Evolutionary conservation across 2,113 vertebrate genomes (phyloP).

Genomic region (Festucalex cinctus): DNA sequence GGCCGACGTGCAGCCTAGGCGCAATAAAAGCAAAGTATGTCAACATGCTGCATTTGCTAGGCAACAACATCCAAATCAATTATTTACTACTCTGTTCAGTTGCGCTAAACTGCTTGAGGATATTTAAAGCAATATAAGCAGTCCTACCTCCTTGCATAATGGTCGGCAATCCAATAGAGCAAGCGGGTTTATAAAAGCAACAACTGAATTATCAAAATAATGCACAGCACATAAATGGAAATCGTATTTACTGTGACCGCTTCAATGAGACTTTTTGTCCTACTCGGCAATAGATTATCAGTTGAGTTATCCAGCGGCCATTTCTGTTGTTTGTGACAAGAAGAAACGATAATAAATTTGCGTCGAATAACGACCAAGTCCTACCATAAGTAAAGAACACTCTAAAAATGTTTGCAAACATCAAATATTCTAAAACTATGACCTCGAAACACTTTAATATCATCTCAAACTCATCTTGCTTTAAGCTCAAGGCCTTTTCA

Average conservation of each 20-base stretch:
- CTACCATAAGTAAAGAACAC: too few relatives aligned
- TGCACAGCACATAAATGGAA: neutral
- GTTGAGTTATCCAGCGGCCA: neutral
- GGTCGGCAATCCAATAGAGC: neutral
- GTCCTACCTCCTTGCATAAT: neutral
- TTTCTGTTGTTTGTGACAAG: neutral
- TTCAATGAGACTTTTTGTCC: neutral
- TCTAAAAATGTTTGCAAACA: too few relatives aligned
- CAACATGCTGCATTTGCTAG: neutral
- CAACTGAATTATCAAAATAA: neutral
- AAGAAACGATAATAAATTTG: neutral
- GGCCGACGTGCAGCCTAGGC: neutral
- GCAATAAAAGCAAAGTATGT: neutral
- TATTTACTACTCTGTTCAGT: neutral
- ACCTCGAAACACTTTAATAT: too few relatives aligned
- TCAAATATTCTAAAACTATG: too few relatives aligned
- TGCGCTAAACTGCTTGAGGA: neutral
- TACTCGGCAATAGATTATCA: neutral
- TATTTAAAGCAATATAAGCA: neutral
- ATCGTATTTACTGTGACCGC: neutral
- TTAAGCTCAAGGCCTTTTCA: too few relatives aligned
- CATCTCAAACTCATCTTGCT: too few relatives aligned
- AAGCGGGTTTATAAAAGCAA: neutral
- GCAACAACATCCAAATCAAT: slow-evolving; percentile 6
- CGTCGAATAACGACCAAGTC: too few relatives aligned